Evolutionary conservation across 2,113 vertebrate species (phyloP).

Genomic region (Pachycephala philippinensis): DNA sequence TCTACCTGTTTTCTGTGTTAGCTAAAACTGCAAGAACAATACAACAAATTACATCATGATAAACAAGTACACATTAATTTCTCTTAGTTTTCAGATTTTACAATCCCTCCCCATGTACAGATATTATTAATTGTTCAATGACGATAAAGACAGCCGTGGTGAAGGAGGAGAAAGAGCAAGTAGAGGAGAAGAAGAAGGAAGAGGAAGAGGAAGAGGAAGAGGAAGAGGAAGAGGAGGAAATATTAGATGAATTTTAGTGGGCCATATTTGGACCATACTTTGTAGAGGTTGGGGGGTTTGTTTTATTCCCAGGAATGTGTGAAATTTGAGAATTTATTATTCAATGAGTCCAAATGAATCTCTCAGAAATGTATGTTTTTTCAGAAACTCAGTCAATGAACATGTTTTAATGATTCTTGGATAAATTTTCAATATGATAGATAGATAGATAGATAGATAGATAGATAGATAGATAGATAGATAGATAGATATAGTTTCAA

Average conservation of each 20-base stretch:
- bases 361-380: not conserved
- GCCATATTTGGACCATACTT: not conserved
- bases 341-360: not conserved
- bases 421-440: not conserved
- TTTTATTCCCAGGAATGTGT: not conserved
- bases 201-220: too few relatives aligned
- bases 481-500: too few relatives aligned
- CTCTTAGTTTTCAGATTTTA: not conserved
- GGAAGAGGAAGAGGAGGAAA: not conserved
- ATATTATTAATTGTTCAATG: not conserved
- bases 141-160: not conserved
- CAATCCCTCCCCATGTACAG: not conserved
- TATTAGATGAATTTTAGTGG: not conserved
- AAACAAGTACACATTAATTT: not conserved
- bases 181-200: too few relatives aligned
- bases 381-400: not conserved
- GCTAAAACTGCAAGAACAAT: not conserved
- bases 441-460: too few relatives aligned
- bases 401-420: not conserved
- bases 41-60: not conserved
- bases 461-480: too few relatives aligned
- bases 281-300: fast-evolving
- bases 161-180: not conserved
- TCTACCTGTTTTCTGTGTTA: not conserved
- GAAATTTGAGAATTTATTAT: not conserved